These are phyloP conservation scores for Labrus mixtus DNA, from an alignment of 2,113 vertebrate species.

Conservation along the genomic window DNA sequence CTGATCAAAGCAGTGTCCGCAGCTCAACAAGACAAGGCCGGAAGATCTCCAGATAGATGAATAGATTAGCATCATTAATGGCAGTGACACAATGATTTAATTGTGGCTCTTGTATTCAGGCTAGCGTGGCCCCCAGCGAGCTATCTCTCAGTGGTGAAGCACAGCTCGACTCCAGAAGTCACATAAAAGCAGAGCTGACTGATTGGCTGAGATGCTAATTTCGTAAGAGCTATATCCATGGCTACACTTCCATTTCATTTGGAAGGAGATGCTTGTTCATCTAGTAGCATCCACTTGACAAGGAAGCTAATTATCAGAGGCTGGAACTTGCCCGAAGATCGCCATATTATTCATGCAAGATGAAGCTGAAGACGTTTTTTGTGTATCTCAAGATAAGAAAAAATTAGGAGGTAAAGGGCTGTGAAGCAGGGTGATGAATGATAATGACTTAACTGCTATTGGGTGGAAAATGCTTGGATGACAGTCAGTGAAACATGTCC, in stretches of 20 bases:
- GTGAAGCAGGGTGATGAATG: constrained; percentile 51
- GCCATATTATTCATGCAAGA: constrained; percentile 28
- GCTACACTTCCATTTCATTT: constrained; percentile 60
- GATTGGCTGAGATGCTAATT: constrained; percentile 71
- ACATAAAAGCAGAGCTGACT: constrained; percentile 43
- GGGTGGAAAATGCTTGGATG: constrained; percentile 12
- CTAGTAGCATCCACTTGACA: constrained; percentile 54
- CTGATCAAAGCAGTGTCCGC: constrained; percentile 59
- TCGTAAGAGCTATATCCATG: constrained; percentile 57
- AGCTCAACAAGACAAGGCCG: constrained; percentile 49
- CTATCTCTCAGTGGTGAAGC: constrained; percentile 48
- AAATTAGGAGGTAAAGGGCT: constrained; percentile 32
- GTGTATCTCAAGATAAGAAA: constrained; percentile 21
- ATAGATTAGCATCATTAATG: constrained; percentile 76
- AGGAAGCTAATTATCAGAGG: constrained; percentile 63
- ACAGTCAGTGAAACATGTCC: constrained; percentile 6
- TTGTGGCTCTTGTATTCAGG: constrained; percentile 66
- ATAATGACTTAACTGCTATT: constrained; percentile 44
- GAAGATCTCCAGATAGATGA: constrained; percentile 70
- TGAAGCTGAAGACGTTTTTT: constrained; percentile 21
- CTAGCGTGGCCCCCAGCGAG: constrained; percentile 47
- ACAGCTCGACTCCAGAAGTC: constrained; percentile 24
- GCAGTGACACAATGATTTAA: constrained; percentile 69
- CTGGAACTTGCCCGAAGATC: constrained; percentile 55
- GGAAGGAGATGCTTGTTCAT: constrained; percentile 46